phyloP scores from a whole-genome alignment of 2,113 vertebrate species.

The Odocoileus hemionus region DNA sequence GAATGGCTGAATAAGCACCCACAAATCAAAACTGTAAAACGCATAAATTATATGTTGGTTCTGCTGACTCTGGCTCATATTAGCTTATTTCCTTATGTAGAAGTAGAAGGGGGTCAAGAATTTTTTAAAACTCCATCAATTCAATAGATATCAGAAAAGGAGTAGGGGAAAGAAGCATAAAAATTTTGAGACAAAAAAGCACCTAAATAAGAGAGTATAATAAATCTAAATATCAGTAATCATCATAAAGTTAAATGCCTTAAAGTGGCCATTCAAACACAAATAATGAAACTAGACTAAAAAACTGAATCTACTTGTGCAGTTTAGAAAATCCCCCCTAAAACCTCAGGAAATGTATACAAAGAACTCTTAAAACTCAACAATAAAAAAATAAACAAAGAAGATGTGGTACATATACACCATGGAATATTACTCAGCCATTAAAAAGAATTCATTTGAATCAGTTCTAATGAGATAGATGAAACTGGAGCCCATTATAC shows the following conservation, averaged over 20 bases:
- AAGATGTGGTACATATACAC: no score
- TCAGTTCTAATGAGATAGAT: no score
- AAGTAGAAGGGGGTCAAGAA: neutral
- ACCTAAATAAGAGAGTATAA: neutral
- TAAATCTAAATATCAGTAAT: neutral
- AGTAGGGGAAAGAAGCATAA: neutral
- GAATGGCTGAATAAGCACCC: neutral
- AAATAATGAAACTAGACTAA: neutral
- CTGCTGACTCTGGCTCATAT: neutral
- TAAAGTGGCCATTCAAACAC: neutral
- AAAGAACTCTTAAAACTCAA: neutral
- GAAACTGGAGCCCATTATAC: no score
- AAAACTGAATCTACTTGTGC: neutral
- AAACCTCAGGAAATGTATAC: neutral
- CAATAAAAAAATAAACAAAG: neutral
- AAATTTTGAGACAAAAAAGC: neutral
- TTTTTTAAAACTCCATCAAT: neutral
- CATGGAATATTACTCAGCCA: no score
- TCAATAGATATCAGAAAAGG: neutral
- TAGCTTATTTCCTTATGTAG: neutral
- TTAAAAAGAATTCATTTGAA: no score
- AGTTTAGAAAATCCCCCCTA: neutral
- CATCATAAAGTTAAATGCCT: neutral
- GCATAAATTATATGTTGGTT: neutral
- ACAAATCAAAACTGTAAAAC: slow-evolving; percentile 23